Evolutionary conservation across 2,113 vertebrate species (phyloP).

Genomic region (Equus quagga): DNA sequence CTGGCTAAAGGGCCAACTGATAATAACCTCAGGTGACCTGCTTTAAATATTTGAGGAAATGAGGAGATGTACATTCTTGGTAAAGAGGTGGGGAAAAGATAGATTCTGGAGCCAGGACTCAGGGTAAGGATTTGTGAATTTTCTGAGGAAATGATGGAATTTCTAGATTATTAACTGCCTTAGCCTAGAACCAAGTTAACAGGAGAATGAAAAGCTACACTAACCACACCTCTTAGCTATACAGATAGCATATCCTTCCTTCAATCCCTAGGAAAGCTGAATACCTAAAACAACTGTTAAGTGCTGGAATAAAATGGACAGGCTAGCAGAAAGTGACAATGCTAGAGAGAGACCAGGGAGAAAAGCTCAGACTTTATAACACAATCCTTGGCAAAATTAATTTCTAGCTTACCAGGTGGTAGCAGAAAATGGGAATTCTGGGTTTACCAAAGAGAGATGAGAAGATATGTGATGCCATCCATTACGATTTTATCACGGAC

Average conservation of each 20-base stretch:
- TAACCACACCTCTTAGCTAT: neutral
- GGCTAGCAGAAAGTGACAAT: neutral
- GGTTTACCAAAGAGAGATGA: constrained; percentile 4
- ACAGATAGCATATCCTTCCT: neutral
- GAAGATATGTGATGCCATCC: neutral
- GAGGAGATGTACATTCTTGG: neutral
- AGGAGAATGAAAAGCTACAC: neutral
- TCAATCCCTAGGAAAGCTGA: neutral
- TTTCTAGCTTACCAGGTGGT: neutral
- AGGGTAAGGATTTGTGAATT: neutral
- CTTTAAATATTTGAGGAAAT: constrained; percentile 44
- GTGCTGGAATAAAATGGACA: constrained; percentile 4
- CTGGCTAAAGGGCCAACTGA: neutral
- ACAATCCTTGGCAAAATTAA: constrained; percentile 20
- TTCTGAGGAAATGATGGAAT: neutral
- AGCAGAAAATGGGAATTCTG: constrained; percentile 5
- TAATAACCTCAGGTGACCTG: neutral
- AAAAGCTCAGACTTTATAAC: constrained; percentile 17
- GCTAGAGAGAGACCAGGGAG: neutral
- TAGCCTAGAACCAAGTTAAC: neutral
- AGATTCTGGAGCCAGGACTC: neutral
- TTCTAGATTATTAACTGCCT: constrained; percentile 12
- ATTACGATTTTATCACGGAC: neutral
- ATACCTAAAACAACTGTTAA: neutral
- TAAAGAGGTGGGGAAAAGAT: neutral